Percentiles rank a stretch among this genome's conserved stretches.
Evolutionary conservation across 2,888 invertebrate species (phyloP).

Genomic region (Sicus ferrugineus): DNA sequence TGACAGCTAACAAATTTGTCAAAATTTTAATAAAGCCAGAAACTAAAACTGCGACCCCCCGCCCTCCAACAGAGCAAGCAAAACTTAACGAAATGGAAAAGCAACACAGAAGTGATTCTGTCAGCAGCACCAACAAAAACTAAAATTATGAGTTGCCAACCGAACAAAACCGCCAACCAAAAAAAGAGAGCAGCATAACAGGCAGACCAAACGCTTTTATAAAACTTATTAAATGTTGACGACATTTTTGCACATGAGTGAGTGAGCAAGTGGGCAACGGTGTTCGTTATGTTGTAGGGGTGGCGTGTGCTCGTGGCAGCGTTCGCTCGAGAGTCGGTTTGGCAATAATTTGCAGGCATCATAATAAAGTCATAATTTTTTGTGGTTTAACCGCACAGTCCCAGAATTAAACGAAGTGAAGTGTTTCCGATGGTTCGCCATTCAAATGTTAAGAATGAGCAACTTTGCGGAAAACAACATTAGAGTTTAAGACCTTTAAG

Average conservation of each 20-base stretch:
- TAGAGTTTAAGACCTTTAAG: too few species aligned
- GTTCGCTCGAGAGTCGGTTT: not conserved
- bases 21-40: not conserved
- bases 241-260: slow-evolving; percentile 28
- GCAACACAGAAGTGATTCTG: not conserved
- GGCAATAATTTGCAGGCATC: slow-evolving; percentile 15
- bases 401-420: not conserved
- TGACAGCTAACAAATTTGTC: slow-evolving; percentile 18
- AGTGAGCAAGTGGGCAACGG: not conserved
- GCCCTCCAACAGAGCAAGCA: not conserved
- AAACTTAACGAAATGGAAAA: slow-evolving; percentile 29
- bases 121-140: not conserved
- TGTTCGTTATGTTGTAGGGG: too few species aligned
- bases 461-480: too few species aligned
- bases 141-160: not conserved
- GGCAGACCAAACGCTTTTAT: not conserved
- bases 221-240: slow-evolving; percentile 6
- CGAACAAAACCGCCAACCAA: not conserved
- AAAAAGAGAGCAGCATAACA: not conserved
- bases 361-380: slow-evolving; percentile 25
- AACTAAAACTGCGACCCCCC: not conserved
- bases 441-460: too few species aligned
- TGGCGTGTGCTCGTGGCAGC: not conserved
- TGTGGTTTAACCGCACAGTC: slow-evolving; percentile 6
- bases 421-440: too few species aligned